These are phyloP conservation scores for Smutsia gigantea DNA, from an alignment of 2,797 vertebrate genomes.

Conservation along the genomic window DNA sequence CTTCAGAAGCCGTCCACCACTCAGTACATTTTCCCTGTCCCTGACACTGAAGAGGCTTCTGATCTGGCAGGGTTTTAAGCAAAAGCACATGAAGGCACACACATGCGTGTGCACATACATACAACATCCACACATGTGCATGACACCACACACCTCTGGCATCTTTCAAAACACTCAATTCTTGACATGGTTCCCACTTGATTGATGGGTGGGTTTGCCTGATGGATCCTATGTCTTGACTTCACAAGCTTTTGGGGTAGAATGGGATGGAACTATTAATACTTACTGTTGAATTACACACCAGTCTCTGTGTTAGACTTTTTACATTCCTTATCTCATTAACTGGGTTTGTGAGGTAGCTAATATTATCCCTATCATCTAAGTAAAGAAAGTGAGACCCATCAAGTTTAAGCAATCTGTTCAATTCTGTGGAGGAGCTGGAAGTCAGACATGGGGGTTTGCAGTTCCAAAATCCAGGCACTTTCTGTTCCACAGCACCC, in stretches of 20 bases:
- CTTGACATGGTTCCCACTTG: not conserved
- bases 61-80: not conserved
- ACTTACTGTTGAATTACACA: not conserved
- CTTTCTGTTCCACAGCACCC: not conserved
- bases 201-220: not conserved
- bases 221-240: not conserved
- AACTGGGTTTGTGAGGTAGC: not conserved
- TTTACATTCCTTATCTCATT: not conserved
- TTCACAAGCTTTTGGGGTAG: not conserved
- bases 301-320: not conserved
- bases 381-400: not conserved
- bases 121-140: fast-evolving
- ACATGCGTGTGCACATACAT: not conserved
- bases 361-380: not conserved
- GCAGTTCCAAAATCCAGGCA: not conserved
- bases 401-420: not conserved
- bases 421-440: not conserved
- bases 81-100: not conserved
- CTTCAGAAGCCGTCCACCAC: not conserved
- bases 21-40: not conserved
- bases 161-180: not conserved
- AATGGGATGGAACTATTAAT: not conserved
- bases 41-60: not conserved
- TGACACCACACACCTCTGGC: not conserved
- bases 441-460: not conserved